These are phyloP conservation scores for Drosophila willistoni DNA, from an alignment of 1,140 invertebrate species.

Conservation along the genomic window DNA sequence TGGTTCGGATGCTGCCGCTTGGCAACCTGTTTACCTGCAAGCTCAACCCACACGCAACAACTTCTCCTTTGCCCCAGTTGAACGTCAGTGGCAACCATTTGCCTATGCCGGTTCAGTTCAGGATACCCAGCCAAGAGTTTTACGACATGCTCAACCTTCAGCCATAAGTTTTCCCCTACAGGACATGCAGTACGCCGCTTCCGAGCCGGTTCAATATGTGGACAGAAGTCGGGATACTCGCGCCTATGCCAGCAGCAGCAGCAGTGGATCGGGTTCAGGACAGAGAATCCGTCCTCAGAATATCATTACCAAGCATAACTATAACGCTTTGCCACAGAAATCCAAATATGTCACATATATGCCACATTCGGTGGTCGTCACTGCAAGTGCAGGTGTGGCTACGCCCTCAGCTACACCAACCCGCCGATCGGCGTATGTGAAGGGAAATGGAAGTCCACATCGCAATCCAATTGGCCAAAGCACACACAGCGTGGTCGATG, in stretches of 20 bases:
- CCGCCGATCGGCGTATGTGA: slow-evolving; percentile 23
- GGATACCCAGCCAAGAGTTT: slow-evolving; percentile 33
- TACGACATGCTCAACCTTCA: slow-evolving; percentile 31
- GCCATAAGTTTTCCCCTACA: slow-evolving; percentile 36
- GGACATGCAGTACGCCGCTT: slow-evolving; percentile 56
- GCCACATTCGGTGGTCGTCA: slow-evolving; percentile 68
- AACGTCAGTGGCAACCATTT: slow-evolving; percentile 58
- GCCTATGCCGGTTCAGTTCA: slow-evolving; percentile 21
- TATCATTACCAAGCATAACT: slow-evolving; percentile 69
- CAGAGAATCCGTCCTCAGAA: slow-evolving; percentile 53
- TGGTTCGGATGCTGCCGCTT: slow-evolving; percentile 29
- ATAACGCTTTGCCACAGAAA: slow-evolving; percentile 60
- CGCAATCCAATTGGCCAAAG: slow-evolving; percentile 70
- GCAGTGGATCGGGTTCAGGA: not conserved
- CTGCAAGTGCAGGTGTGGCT: slow-evolving; percentile 61
- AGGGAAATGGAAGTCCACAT: slow-evolving; percentile 39
- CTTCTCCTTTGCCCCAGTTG: slow-evolving; percentile 31
- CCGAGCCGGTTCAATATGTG: slow-evolving; percentile 44
- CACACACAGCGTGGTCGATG: slow-evolving; percentile 70
- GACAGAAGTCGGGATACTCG: slow-evolving; percentile 39
- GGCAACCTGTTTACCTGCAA: slow-evolving; percentile 45
- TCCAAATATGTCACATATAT: slow-evolving; percentile 65
- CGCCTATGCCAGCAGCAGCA: slow-evolving; percentile 41
- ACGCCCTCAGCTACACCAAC: slow-evolving; percentile 38
- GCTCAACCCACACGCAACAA: slow-evolving; percentile 39